Evolutionary conservation across 2,888 invertebrate genomes (phyloP).

Genomic region (Pristionchus fissidentatus): DNA sequence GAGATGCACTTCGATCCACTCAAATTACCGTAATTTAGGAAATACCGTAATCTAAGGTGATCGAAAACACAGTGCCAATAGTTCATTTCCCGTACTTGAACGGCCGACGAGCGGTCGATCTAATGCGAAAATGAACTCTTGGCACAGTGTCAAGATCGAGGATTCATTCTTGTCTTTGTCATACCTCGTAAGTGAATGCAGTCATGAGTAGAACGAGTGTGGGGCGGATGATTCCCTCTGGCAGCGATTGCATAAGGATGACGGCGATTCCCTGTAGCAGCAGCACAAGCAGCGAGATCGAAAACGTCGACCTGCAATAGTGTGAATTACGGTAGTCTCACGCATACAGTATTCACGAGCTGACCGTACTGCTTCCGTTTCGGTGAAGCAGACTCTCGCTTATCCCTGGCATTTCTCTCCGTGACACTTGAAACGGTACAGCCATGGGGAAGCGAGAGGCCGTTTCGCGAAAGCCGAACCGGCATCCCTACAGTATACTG

Average conservation of each 20-base stretch:
- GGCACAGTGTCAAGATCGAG: not conserved
- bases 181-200: conserved; percentile 30
- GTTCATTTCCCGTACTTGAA: not conserved
- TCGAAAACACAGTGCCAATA: conserved; percentile 24
- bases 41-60: conserved; percentile 5
- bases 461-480: no score
- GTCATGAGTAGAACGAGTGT: not conserved
- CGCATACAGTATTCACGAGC: no score
- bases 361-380: no score
- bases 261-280: conserved; percentile 10
- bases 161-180: not conserved
- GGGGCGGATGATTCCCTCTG: not conserved
- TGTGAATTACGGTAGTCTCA: no score
- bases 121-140: not conserved
- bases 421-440: no score
- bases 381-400: no score
- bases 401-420: no score
- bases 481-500: not conserved
- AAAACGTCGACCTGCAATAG: not conserved
- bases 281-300: conserved; percentile 35
- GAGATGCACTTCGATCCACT: conserved; percentile 65
- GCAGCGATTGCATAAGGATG: conserved; percentile 13
- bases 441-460: no score
- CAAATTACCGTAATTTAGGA: conserved; percentile 45
- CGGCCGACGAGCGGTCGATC: no score